Evolutionary conservation across 64 coral and sea anemone genomes (phyloP), one percentile per base, ranked within the genome.

Genomic region (Actinia tenebrosa): DNA sequence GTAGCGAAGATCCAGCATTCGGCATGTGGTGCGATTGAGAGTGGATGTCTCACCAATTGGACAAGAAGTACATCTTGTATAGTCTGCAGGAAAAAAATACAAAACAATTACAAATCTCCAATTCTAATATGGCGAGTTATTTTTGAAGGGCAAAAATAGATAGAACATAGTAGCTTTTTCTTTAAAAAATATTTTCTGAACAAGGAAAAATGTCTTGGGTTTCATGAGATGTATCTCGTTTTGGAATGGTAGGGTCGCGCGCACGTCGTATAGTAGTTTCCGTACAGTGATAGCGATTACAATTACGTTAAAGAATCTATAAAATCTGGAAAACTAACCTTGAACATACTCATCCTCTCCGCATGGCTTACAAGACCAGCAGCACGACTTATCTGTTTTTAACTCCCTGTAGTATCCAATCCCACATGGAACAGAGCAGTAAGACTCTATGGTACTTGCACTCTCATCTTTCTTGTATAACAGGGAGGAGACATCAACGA

Each of bases 1-100:
- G 17, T 71, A 84, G 18, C 94, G 94, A 45, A 84, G 89, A 45
- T 91, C 91, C 16, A 95, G 63, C 3, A 84, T 15, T 44, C 89
- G 64, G 50, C 97, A 92, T 14, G 88, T 91, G 16, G 86, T 99
- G 23, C 19, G 56, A 10, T 80, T 42, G 78, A 53, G 20, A 78
- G 95, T 89, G 22, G 97, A 88, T 45, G 84, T 89, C 43, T 97
- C 88, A 17, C 79, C 79, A 22, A 50, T 53, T 50, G 44, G 79
- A 81, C 79, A 81, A 20, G 79, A 45, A 1, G 22, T 14, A 11
- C 69, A 75, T 14, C 69, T 75, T 30, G 25, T 30, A 9, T 27
- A 30, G 3, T 43, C 69, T 75, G 10, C 37, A 30, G 23, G 30
- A 37, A 75, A 30, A 27, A 75, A 42, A 30, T 4, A 66, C 4